Base-by-base conservation (phyloP, 2,113 vertebrate genomes). In the Gasterosteus aculeatus region DNA sequence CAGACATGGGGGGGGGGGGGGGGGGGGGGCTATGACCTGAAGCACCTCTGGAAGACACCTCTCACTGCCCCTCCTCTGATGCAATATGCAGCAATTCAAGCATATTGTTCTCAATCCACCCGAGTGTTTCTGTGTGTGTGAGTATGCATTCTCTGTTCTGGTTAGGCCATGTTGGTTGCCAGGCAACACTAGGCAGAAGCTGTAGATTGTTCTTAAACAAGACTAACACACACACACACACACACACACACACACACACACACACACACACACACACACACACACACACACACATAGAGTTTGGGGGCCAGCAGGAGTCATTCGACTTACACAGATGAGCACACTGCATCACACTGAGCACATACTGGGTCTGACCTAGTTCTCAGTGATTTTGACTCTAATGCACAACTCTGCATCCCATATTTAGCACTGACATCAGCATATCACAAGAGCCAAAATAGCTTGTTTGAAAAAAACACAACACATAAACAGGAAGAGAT, bases 111-210 rank as follows among this genome's bases (percentile, higher is more conserved):
- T 84, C 61, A 46, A 72, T 82, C 70, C 83, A 90, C 86, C 85
- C 90, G 85, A 80, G 78, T 80, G 80, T 82, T 35, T 87, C 58
- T 76, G 41, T 38, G 54, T 64, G 59, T 59, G 64, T 38, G 31
- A 79, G 42, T 44, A 26, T 11, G 19, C 42, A 44, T 14, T 14
- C 12, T 14, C 11, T 44, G 42, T 44, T 44, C 75, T 73, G 78
- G 85, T 82, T 89, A 81, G 81, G 83, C 83, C 85, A 90, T 76
- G 72, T 83, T 89, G 75, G 92, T 93, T 92, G 91, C 92, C 82
- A 84, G 82, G 92, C 89, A 92, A 93, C 92, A 88, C 80, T 35
- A 71, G 83, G 41, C 78, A 75, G 77, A 72, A 49, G 75, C 77
- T 68, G 81, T 75, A 76, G 77, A 80, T 80, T 85, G 49, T 75